Evolutionary conservation across 1,140 invertebrate genomes (phyloP).

Genomic region (Amyelois transitella): DNA sequence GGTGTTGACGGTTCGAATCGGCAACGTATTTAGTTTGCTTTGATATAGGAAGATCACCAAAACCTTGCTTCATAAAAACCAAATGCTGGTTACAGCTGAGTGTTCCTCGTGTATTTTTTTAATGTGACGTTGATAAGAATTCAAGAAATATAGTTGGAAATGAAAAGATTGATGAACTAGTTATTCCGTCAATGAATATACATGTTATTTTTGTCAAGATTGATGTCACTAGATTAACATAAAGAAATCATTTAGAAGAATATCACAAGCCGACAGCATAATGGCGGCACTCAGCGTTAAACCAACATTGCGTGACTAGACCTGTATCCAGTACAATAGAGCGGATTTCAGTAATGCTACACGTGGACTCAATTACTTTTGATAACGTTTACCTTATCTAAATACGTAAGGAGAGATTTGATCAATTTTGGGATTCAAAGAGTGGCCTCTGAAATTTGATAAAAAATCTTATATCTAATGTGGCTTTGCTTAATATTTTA

Average conservation of each 20-base stretch:
- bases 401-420: background rate
- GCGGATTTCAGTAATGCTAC: slow-evolving; percentile 17
- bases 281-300: background rate
- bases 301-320: slow-evolving; percentile 18
- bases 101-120: no score
- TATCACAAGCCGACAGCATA: background rate
- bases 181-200: background rate
- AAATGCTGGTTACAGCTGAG: no score
- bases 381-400: slow-evolving; percentile 24
- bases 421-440: background rate
- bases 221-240: background rate
- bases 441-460: no score
- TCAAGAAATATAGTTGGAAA: no score
- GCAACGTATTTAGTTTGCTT: background rate
- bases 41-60: no score
- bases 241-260: background rate
- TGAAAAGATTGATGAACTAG: no score
- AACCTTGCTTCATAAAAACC: no score
- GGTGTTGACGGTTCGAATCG: background rate
- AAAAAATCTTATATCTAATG: no score
- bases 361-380: slow-evolving; percentile 17
- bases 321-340: slow-evolving; percentile 18
- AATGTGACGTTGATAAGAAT: no score
- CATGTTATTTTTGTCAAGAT: background rate
- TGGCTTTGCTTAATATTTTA: no score